phyloP scores from a whole-genome alignment of 92 coral and sea anemone genomes.

The Pocillopora meandrina region DNA sequence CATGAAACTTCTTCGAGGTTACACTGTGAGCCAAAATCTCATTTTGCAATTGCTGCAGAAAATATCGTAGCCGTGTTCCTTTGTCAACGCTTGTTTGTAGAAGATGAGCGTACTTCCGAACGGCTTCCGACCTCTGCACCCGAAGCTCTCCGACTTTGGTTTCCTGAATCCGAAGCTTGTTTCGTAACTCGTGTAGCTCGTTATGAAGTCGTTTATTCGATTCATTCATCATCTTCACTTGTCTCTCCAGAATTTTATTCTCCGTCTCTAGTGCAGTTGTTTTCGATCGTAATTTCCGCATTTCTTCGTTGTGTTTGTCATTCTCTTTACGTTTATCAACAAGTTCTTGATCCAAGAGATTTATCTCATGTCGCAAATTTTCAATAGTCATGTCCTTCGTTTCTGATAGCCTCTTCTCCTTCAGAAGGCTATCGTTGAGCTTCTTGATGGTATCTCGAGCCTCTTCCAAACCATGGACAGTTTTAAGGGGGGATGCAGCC shows the following conservation, averaged over 20 bases:
- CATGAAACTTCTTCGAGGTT: constrained; percentile 45
- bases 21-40: constrained; percentile 57
- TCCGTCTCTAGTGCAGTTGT: constrained; percentile 68
- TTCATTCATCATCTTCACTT: constrained; percentile 76
- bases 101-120: constrained; percentile 51
- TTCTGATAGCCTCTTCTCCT: constrained; percentile 62
- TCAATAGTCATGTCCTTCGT: constrained; percentile 64
- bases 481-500: background rate
- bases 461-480: constrained; percentile 46
- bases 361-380: constrained; percentile 66
- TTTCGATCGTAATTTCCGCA: constrained; percentile 49
- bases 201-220: constrained; percentile 71
- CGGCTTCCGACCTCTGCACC: constrained; percentile 60
- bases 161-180: constrained; percentile 69
- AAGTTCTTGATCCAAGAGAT: constrained; percentile 55
- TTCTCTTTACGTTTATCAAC: constrained; percentile 53
- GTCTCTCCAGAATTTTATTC: constrained; percentile 68
- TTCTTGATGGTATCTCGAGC: constrained; percentile 49
- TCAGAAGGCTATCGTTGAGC: constrained; percentile 55
- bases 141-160: constrained; percentile 57
- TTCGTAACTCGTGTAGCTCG: constrained; percentile 65
- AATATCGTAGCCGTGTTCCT: constrained; percentile 55
- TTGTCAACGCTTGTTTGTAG: constrained; percentile 69
- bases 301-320: constrained; percentile 38
- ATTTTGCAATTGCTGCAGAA: constrained; percentile 72